Evolutionary conservation across 2,888 invertebrate genomes (phyloP).

Genomic region (Toxonevra muliebris): DNA sequence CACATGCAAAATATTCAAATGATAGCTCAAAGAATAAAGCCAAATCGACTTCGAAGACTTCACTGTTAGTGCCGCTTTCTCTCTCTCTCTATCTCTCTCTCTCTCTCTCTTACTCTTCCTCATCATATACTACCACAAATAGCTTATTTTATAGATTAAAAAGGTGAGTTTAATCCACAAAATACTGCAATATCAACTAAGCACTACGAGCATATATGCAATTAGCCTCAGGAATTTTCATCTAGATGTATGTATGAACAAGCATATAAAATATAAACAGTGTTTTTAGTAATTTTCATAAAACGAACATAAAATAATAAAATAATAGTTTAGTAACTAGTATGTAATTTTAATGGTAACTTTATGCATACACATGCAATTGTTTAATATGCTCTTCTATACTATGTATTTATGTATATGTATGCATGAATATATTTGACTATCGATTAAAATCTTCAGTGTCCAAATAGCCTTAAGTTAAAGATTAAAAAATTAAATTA

Average conservation of each 20-base stretch:
- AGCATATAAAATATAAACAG: slow-evolving; percentile 20
- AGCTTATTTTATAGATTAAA: slow-evolving; percentile 8
- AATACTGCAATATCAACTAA: slow-evolving; percentile 20
- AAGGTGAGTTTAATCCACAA: slow-evolving; percentile 25
- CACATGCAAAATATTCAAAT: too few relatives aligned
- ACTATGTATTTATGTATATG: neutral
- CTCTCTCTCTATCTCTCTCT: too few relatives aligned
- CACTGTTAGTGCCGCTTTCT: too few relatives aligned
- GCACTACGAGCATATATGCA: neutral
- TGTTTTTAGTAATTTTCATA: slow-evolving; percentile 4
- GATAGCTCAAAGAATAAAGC: too few relatives aligned
- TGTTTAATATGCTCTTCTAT: neutral
- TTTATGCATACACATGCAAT: neutral
- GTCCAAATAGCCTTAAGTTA: slow-evolving; percentile 50
- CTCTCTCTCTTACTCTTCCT: too few relatives aligned
- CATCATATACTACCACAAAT: neutral
- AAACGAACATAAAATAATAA: too few relatives aligned
- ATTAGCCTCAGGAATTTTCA: neutral
- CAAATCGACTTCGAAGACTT: too few relatives aligned
- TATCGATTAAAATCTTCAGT: slow-evolving; percentile 26
- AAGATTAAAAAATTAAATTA: slow-evolving; percentile 48
- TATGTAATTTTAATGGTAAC: neutral
- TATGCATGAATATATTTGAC: slow-evolving; percentile 9
- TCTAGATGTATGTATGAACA: too few relatives aligned
- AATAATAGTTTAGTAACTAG: neutral